phyloP scores from a whole-genome alignment of 2,888 invertebrate genomes.

The Lepeophtheirus nordmannii region DNA sequence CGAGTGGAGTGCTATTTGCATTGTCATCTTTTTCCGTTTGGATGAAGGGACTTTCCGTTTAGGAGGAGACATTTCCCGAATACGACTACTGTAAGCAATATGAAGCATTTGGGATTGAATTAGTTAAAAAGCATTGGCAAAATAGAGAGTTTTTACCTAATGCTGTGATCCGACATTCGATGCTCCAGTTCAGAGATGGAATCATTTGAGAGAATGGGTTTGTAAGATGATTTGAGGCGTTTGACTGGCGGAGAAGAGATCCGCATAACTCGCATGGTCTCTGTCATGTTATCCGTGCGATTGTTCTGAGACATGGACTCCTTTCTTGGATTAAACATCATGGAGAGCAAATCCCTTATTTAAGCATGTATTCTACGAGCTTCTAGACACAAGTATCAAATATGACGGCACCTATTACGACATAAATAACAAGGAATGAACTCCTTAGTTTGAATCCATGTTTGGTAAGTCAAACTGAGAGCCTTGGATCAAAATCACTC shows the following conservation, averaged over 20 bases:
- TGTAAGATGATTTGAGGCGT: neutral
- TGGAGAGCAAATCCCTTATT: too few species aligned
- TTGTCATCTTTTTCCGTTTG: neutral
- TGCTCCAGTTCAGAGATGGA: neutral
- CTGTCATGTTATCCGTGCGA: neutral
- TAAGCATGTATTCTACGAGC: too few species aligned
- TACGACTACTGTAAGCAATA: neutral
- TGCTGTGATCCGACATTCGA: neutral
- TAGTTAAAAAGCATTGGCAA: neutral
- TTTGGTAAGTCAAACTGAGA: too few species aligned
- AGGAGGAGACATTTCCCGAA: slow-evolving; percentile 1
- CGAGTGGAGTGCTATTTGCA: neutral
- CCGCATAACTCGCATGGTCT: neutral
- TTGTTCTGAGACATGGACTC: neutral
- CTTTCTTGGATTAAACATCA: neutral
- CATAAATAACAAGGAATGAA: too few species aligned
- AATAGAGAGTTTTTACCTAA: neutral
- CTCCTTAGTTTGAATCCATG: too few species aligned
- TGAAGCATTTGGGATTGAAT: neutral
- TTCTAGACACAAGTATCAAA: too few species aligned
- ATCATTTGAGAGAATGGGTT: neutral
- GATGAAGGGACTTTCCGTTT: neutral
- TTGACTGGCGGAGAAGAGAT: slow-evolving; percentile 2
- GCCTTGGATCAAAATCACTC: too few species aligned
- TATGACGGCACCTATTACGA: too few species aligned